These are phyloP conservation scores for Hirudo medicinalis DNA, from an alignment of 1,140 invertebrate species.

Conservation along the genomic window DNA sequence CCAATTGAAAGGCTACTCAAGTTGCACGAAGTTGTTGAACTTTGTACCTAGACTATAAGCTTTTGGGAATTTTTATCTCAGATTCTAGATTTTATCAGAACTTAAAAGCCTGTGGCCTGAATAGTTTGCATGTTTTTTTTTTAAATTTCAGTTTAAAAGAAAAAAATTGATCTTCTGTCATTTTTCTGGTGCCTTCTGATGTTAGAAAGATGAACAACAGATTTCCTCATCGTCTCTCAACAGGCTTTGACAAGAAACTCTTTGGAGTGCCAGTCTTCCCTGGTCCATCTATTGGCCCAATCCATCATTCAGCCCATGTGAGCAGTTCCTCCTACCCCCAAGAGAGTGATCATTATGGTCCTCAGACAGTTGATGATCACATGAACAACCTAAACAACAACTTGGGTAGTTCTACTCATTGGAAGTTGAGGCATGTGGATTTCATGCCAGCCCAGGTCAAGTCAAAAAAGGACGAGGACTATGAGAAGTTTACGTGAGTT, in stretches of 20 bases:
- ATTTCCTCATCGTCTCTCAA: neutral
- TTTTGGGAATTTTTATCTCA: neutral
- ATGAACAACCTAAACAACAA: slow-evolving; percentile 5
- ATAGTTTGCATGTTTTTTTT: no score
- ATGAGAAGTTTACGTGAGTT: slow-evolving; percentile 17
- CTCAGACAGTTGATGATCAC: neutral
- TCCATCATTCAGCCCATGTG: neutral
- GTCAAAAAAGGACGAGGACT: slow-evolving; percentile 18
- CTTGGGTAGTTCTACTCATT: neutral
- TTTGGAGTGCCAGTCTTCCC: neutral
- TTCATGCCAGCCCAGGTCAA: slow-evolving; percentile 13
- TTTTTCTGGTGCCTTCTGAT: neutral
- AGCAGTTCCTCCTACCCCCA: neutral
- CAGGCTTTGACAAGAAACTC: neutral
- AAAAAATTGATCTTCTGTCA: neutral
- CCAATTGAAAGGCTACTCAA: neutral
- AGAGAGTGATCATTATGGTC: neutral
- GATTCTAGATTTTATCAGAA: neutral
- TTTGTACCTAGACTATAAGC: neutral
- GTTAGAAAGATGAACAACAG: neutral
- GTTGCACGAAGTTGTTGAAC: neutral
- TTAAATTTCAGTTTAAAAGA: neutral
- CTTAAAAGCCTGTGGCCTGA: no score
- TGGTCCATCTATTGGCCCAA: neutral
- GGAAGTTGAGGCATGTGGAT: slow-evolving; percentile 16